Conservation (phyloP, 2,113 vertebrate genomes). For the Nettapus auritus region DNA sequence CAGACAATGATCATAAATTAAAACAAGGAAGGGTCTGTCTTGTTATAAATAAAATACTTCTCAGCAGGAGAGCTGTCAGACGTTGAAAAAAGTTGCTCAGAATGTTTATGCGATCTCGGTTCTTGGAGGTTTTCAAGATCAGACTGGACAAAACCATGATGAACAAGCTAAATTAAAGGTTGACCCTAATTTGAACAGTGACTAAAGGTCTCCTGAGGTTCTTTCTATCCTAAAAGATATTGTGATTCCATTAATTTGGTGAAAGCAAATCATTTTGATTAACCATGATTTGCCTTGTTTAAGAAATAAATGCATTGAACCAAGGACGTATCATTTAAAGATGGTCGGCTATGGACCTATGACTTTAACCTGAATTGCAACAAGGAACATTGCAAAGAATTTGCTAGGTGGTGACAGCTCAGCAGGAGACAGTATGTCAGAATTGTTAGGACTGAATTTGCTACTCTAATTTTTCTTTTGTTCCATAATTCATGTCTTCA, state of each 20-base stretch:
- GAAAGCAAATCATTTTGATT: neutral
- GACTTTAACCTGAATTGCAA: neutral
- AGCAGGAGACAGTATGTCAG: neutral
- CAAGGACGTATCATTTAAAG: neutral
- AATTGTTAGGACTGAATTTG: neutral
- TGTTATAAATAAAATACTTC: neutral
- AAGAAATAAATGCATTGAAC: neutral
- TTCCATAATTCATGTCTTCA: neutral
- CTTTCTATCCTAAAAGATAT: neutral
- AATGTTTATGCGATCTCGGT: neutral
- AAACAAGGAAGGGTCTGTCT: neutral
- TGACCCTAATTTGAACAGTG: neutral
- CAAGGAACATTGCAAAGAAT: neutral
- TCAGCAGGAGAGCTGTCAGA: neutral
- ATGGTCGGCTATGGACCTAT: neutral
- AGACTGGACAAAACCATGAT: neutral
- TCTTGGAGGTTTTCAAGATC: neutral
- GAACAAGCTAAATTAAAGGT: neutral
- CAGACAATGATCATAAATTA: neutral
- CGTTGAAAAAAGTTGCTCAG: neutral
- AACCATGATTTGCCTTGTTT: neutral
- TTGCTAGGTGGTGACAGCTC: neutral
- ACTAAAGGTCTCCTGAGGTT: neutral
- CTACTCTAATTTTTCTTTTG: neutral
- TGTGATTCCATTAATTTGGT: neutral